Base-by-base conservation (phyloP, 2,888 invertebrate species). In the Prosopocoilus inquinatus region DNA sequence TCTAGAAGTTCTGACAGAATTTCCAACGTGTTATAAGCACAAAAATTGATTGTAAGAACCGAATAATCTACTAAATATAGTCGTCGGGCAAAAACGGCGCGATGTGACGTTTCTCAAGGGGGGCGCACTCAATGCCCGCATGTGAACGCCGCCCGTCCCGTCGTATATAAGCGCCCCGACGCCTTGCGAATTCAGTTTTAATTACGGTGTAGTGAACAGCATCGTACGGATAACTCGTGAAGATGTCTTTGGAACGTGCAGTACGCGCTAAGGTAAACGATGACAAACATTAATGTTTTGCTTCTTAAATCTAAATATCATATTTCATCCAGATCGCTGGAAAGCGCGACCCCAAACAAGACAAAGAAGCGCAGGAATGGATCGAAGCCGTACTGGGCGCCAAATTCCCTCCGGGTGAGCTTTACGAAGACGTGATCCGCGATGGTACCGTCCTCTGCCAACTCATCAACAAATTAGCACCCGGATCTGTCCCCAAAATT, bases 391-490 rank as follows among this genome's bases (percentile, higher is more conserved):
- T 96, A 68, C 80, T 94, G 63, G 94, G 93, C 43, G 89, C 90
- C 72, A 92, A 93, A 78, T 89, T 96, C 81, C 94, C 95, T 55
- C 83, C 85, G 56, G 85, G 87, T 65, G 89, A 89, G 68, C 67
- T 79, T 5, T 96, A 90, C 73, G 96, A 96, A 73, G 96, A 96
- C 73, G 88, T 91, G 61, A 82, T 97, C 61, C 89, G 87, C 77
- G 96, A 97, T 79, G 96, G 96, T 55, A 89, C 90, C 65, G 88
- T 96, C 60, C 86, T 97, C 63, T 97, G 96, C 84, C 88, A 89
- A 72, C 79, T 99, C 70, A 94, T 98, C 81, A 98, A 99, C 85
- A 93, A 91, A 76, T 80, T 99, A 67, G 80, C 86, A 64, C 97
- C 98, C 46, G 95, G 95, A 69, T 82, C 91, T 62, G 82, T 97